These are phyloP conservation scores for Pangasius sanitwongsei DNA, from an alignment of 2,797 vertebrate genomes.

Conservation along the genomic window DNA sequence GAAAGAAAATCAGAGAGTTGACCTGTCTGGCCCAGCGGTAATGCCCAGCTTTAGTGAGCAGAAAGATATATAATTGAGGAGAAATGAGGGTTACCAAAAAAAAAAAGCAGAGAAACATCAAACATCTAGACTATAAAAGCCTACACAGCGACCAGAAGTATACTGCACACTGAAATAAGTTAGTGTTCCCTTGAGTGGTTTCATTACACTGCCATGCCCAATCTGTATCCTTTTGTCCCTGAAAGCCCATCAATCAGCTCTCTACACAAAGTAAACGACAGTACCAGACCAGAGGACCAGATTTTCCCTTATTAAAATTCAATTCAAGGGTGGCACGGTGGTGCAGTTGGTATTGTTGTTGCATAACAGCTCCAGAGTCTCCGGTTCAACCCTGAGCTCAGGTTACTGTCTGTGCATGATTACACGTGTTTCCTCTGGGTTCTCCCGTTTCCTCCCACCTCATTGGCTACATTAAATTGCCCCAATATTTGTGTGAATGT, in stretches of 20 bases:
- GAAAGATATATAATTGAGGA: constrained; percentile 1
- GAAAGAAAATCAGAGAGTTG: constrained; percentile 54
- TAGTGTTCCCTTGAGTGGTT: constrained; percentile 3
- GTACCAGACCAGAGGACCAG: background rate
- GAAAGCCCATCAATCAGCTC: background rate
- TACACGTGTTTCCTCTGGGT: background rate
- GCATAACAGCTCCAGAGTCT: background rate
- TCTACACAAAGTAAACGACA: background rate
- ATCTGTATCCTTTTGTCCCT: background rate
- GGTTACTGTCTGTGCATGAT: background rate
- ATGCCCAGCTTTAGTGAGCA: constrained; percentile 27
- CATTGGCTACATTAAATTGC: background rate
- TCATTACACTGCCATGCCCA: background rate
- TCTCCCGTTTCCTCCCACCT: background rate
- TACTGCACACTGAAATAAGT: constrained; percentile 5
- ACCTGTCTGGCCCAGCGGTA: constrained; percentile 31
- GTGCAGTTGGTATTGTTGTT: background rate
- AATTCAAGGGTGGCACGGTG: background rate
- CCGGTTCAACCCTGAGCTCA: background rate
- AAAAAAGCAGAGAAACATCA: background rate
- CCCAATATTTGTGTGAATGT: background rate
- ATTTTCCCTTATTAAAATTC: background rate
- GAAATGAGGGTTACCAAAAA: constrained; percentile 4
- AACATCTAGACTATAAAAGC: constrained; percentile 13
- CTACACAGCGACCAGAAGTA: background rate